Percentiles rank a stretch among this genome's conserved stretches.
phyloP scores from a whole-genome alignment of 2,113 vertebrate genomes.

The Cyprinodon brontotheroides region DNA sequence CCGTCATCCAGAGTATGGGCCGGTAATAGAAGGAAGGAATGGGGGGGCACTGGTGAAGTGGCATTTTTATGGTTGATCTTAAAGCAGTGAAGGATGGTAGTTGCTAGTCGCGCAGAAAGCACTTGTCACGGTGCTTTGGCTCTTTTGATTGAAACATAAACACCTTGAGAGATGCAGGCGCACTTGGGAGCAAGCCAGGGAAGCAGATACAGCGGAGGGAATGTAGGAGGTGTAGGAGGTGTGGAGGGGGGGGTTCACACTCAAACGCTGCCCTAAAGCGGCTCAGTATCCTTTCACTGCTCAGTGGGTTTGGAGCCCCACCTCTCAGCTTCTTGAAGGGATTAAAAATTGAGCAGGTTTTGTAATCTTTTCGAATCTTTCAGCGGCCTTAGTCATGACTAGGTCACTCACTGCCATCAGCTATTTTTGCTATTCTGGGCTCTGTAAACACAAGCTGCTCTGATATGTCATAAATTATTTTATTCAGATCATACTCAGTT shows the following conservation, averaged over 20 bases:
- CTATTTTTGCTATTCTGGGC: conserved; percentile 60
- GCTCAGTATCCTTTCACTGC: conserved; percentile 13
- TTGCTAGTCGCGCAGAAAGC: conserved; percentile 54
- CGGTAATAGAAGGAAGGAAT: conserved; percentile 8
- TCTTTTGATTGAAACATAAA: conserved; percentile 81
- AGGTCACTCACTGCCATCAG: conserved; percentile 66
- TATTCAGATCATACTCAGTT: conserved; percentile 9
- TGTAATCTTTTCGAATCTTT: conserved; percentile 54
- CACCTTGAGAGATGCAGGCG: conserved; percentile 65
- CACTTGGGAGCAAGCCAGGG: conserved; percentile 36
- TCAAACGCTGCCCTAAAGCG: conserved; percentile 15
- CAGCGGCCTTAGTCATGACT: conserved; percentile 62
- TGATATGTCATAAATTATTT: conserved; percentile 52
- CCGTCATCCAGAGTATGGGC: conserved; percentile 9
- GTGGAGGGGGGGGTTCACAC: conserved; percentile 34
- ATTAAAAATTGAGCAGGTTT: conserved; percentile 65
- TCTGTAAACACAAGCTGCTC: conserved; percentile 36
- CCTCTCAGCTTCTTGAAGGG: conserved; percentile 39
- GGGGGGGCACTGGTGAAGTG: conserved; percentile 1
- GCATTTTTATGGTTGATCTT: conserved; percentile 44
- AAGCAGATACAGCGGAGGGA: conserved; percentile 24
- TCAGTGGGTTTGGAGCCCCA: conserved; percentile 6
- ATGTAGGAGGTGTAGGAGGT: conserved; percentile 14
- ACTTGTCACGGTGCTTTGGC: conserved; percentile 67
- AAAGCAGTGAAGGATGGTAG: conserved; percentile 37